Conservation (phyloP, 1,140 invertebrate species). For the Meloidogyne hapla region DNA sequence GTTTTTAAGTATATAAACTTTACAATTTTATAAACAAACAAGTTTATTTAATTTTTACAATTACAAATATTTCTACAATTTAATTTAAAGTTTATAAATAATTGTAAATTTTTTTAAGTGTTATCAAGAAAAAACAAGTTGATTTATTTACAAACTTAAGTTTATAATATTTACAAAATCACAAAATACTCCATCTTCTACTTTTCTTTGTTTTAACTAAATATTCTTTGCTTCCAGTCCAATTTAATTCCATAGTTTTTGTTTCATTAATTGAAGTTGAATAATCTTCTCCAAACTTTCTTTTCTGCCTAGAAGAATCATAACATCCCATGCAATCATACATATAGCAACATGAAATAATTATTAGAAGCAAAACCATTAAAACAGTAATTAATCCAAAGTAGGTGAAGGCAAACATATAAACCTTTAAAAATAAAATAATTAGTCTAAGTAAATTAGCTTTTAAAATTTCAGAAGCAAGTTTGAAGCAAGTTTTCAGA, state of each 20-base stretch:
- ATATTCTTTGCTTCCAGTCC: constrained; percentile 2
- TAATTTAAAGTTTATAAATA: too few species aligned
- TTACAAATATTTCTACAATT: too few species aligned
- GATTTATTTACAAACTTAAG: not conserved
- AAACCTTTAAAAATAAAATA: constrained; percentile 8
- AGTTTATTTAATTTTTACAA: too few species aligned
- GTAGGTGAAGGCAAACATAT: constrained; percentile 26
- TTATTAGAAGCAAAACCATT: constrained; percentile 9
- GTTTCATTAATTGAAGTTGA: not conserved
- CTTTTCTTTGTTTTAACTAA: not conserved
- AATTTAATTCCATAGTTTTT: not conserved
- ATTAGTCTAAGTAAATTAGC: too few species aligned
- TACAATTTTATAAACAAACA: too few species aligned
- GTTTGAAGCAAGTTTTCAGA: too few species aligned
- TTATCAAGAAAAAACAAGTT: too few species aligned
- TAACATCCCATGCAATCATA: constrained; percentile 26
- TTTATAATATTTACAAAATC: not conserved
- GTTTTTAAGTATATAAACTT: too few species aligned
- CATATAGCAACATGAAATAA: constrained; percentile 26
- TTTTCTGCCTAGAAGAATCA: not conserved
- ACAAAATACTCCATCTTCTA: constrained; percentile 2
- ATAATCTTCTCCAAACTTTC: not conserved
- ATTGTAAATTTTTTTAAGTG: too few species aligned
- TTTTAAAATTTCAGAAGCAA: too few species aligned
- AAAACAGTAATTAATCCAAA: constrained; percentile 27